A percentile compares a stretch with the other conserved stretches of the same genome.
Conservation (phyloP, 2,113 vertebrate genomes). For the Erinaceus europaeus region DNA sequence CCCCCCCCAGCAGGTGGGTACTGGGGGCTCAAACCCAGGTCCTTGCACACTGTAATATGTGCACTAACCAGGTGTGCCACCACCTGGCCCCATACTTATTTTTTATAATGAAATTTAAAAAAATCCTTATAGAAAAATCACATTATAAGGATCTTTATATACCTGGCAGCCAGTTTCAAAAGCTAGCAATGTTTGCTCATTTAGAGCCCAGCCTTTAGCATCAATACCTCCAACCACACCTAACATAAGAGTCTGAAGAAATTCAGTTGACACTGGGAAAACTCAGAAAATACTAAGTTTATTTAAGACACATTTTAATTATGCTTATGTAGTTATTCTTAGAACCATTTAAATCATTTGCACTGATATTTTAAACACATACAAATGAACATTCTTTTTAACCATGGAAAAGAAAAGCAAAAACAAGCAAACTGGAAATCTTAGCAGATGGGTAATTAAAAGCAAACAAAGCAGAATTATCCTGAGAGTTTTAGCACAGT, state of each 20-base stretch:
- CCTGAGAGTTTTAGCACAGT: background rate
- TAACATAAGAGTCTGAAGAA: background rate
- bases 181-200: background rate
- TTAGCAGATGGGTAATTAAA: conserved; percentile 68
- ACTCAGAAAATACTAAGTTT: conserved; percentile 23
- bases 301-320: conserved; percentile 25
- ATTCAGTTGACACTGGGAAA: background rate
- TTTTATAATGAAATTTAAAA: conserved; percentile 3
- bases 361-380: conserved; percentile 50
- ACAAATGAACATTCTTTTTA: conserved; percentile 53
- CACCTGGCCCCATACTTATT: no score
- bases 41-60: no score
- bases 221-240: background rate
- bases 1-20: no score
- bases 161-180: background rate
- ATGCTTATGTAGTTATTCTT: conserved; percentile 30
- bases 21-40: no score
- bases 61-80: no score
- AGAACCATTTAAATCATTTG: conserved; percentile 25
- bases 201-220: background rate
- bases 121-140: background rate
- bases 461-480: conserved; percentile 49
- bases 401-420: conserved; percentile 28
- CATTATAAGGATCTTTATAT: background rate
- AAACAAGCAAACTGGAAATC: conserved; percentile 45